Percentiles rank a stretch among this genome's conserved stretches.
Conservation (phyloP, 2,797 vertebrate genomes). For the Discoglossus pictus region DNA sequence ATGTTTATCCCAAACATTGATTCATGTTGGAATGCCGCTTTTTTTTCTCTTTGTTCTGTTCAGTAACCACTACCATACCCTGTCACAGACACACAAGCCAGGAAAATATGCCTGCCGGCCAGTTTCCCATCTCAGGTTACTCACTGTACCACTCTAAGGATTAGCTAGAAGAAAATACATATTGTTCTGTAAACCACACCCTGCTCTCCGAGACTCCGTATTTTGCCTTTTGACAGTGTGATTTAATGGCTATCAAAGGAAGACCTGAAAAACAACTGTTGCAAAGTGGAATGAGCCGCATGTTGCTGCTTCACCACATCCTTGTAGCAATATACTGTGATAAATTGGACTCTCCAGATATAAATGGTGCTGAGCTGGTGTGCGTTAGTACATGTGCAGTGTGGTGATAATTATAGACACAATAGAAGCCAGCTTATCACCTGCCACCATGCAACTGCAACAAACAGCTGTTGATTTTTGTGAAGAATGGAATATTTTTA, state of each 20-base stretch:
- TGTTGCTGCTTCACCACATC: conserved; percentile 1
- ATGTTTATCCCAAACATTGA: conserved; percentile 17
- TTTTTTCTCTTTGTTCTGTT: conserved; percentile 30
- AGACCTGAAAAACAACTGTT: conserved; percentile 28
- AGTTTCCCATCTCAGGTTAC: conserved; percentile 48
- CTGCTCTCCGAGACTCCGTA: conserved; percentile 27
- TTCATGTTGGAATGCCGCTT: conserved; percentile 30
- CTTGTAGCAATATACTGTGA: conserved; percentile 19
- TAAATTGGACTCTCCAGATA: not conserved
- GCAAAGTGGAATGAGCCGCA: not conserved
- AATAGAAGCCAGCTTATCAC: conserved; percentile 56
- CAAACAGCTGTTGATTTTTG: conserved; percentile 19
- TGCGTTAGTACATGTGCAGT: conserved; percentile 10
- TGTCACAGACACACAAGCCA: conserved; percentile 34
- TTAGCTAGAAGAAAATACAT: conserved; percentile 51
- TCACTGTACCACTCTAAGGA: conserved; percentile 37
- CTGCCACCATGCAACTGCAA: conserved; percentile 38
- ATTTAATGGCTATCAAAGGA: conserved; percentile 2
- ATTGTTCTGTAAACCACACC: conserved; percentile 49
- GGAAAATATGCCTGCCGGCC: conserved; percentile 41
- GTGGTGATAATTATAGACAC: conserved; percentile 48
- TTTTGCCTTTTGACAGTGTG: conserved; percentile 16
- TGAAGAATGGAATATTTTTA: conserved; percentile 35
- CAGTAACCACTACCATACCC: conserved; percentile 22
- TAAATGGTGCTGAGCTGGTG: conserved; percentile 20